These are phyloP conservation scores for Drosophila burlai DNA, from an alignment of 1,140 invertebrate genomes.

Conservation along the genomic window DNA sequence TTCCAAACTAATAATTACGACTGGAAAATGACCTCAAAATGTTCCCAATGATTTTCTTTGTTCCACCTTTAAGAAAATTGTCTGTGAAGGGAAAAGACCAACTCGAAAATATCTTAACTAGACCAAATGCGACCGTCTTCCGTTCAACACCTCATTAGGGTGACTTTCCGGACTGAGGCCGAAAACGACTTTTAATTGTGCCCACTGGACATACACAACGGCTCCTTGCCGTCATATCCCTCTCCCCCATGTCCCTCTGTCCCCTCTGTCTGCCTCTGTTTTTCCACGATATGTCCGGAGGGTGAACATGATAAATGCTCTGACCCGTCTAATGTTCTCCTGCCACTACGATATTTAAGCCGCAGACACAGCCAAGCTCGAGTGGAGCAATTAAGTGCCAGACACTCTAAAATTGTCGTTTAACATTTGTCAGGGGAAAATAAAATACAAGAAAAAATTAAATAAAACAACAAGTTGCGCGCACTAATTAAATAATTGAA, in stretches of 20 bases:
- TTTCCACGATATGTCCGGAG: conserved; percentile 28
- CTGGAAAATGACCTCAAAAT: conserved; percentile 8
- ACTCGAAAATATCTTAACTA: conserved; percentile 59
- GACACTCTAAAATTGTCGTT: conserved; percentile 62
- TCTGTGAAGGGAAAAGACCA: conserved; percentile 19
- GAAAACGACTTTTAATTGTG: conserved; percentile 78
- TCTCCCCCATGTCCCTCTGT: neutral
- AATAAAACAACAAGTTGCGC: conserved; percentile 31
- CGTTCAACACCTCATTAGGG: conserved; percentile 75
- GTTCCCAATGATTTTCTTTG: conserved; percentile 34
- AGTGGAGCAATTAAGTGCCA: conserved; percentile 53
- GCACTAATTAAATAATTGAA: conserved; percentile 66
- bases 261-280: neutral
- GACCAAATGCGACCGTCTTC: conserved; percentile 54
- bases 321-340: conserved; percentile 41
- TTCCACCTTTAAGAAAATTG: conserved; percentile 18
- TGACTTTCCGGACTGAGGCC: conserved; percentile 43
- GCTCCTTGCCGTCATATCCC: conserved; percentile 3
- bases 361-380: conserved; percentile 7
- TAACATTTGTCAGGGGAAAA: conserved; percentile 56
- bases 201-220: conserved; percentile 59
- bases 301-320: conserved; percentile 69
- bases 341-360: conserved; percentile 19
- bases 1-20: conserved; percentile 3
- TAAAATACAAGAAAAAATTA: conserved; percentile 11